Conservation (phyloP, 2,113 vertebrate species). For the Percopsis transmontana region DNA sequence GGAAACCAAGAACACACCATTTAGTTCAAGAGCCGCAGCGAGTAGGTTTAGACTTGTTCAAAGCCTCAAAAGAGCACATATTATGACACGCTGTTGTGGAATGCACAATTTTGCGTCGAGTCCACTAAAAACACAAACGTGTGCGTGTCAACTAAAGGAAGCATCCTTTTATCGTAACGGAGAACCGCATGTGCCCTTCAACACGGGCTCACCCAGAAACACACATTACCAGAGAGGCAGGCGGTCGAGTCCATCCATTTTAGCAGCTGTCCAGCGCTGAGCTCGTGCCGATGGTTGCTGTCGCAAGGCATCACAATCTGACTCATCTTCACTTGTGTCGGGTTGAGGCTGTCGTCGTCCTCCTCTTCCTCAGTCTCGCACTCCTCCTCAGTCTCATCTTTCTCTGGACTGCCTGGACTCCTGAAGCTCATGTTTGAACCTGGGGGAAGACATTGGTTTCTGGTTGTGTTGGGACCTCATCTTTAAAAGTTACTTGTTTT, state of each 20-base stretch:
- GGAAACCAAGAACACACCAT: too few relatives aligned
- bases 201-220: constrained; percentile 1
- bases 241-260: constrained; percentile 96
- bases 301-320: constrained; percentile 94
- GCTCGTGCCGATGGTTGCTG: constrained; percentile 86
- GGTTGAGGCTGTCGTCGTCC: constrained; percentile 69
- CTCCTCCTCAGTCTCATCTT: constrained; percentile 13
- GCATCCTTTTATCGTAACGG: too few relatives aligned
- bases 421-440: constrained; percentile 40
- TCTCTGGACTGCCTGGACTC: background rate
- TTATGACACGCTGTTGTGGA: too few relatives aligned
- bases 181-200: background rate
- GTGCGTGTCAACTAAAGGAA: too few relatives aligned
- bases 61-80: too few relatives aligned
- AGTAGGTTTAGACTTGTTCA: too few relatives aligned
- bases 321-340: constrained; percentile 92
- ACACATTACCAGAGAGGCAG: constrained; percentile 86
- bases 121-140: too few relatives aligned
- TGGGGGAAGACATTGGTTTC: background rate
- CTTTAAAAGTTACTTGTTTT: too few relatives aligned
- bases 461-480: background rate
- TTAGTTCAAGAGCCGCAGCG: too few relatives aligned
- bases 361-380: constrained; percentile 49
- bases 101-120: too few relatives aligned
- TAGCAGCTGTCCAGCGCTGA: constrained; percentile 90